Conservation (phyloP, 2,113 vertebrate genomes). For the Tylochromis polylepis region DNA sequence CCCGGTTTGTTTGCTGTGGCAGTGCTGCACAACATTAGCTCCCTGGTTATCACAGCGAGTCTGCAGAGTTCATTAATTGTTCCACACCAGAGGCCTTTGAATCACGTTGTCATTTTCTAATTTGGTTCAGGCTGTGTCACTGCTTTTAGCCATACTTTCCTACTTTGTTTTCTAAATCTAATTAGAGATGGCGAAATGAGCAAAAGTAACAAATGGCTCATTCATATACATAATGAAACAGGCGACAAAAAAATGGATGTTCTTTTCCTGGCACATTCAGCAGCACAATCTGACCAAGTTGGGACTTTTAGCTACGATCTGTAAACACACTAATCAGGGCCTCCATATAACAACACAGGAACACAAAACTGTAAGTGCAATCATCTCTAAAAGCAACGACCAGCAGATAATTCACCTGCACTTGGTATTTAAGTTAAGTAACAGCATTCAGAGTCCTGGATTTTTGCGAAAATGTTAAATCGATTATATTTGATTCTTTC, state of each 20-base stretch:
- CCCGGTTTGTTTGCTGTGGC: slow-evolving; percentile 29
- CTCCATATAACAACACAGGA: neutral
- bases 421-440: neutral
- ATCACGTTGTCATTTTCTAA: slow-evolving; percentile 54
- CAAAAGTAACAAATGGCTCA: slow-evolving; percentile 30
- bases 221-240: slow-evolving; percentile 14
- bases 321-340: neutral
- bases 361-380: neutral
- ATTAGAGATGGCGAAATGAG: slow-evolving; percentile 40
- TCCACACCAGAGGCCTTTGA: slow-evolving; percentile 45
- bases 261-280: neutral
- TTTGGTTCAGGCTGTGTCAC: slow-evolving; percentile 36
- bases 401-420: neutral
- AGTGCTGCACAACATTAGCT: slow-evolving; percentile 1
- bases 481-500: neutral
- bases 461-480: neutral
- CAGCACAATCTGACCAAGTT: neutral
- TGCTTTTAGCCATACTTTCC: slow-evolving; percentile 43
- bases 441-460: neutral
- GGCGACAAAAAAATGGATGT: neutral
- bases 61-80: slow-evolving; percentile 54
- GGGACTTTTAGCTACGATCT: neutral
- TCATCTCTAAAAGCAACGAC: neutral
- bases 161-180: slow-evolving; percentile 51
- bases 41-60: slow-evolving; percentile 32